Percentiles rank a stretch among this genome's conserved stretches.
Evolutionary conservation across 2,797 vertebrate genomes (phyloP).

Genomic region (Podargus strigoides): DNA sequence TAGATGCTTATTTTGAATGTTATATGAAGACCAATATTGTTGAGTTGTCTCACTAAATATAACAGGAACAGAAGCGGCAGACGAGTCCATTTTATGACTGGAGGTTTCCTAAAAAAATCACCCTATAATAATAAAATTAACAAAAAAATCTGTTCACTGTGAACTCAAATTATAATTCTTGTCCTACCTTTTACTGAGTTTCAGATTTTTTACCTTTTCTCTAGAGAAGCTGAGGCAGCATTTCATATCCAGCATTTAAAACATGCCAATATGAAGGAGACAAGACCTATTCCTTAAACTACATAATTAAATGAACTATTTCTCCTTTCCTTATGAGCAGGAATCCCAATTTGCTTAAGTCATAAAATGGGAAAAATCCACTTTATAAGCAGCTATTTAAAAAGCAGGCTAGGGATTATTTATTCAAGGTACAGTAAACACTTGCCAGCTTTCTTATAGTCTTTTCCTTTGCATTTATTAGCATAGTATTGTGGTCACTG

Average conservation of each 20-base stretch:
- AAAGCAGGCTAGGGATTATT: not conserved
- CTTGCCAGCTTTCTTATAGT: not conserved
- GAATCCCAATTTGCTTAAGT: not conserved
- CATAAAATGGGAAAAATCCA: not conserved
- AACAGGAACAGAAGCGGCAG: not conserved
- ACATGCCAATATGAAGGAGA: not conserved
- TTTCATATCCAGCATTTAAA: not conserved
- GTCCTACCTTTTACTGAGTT: not conserved
- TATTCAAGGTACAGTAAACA: not conserved
- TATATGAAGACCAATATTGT: not conserved
- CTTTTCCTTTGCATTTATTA: not conserved
- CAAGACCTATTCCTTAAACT: not conserved
- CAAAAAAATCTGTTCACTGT: not conserved
- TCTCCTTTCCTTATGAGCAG: not conserved
- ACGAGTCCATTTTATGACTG: not conserved
- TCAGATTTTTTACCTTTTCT: not conserved
- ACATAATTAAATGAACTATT: conserved; percentile 1
- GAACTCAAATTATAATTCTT: not conserved
- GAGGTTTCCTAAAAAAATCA: not conserved
- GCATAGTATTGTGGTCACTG: not conserved
- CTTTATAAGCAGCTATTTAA: conserved; percentile 18
- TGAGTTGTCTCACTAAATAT: not conserved
- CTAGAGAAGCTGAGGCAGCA: not conserved
- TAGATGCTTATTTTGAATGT: not conserved
- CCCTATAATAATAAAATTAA: not conserved